Conservation (phyloP, 1,140 invertebrate genomes). For the Tribolium madens region DNA sequence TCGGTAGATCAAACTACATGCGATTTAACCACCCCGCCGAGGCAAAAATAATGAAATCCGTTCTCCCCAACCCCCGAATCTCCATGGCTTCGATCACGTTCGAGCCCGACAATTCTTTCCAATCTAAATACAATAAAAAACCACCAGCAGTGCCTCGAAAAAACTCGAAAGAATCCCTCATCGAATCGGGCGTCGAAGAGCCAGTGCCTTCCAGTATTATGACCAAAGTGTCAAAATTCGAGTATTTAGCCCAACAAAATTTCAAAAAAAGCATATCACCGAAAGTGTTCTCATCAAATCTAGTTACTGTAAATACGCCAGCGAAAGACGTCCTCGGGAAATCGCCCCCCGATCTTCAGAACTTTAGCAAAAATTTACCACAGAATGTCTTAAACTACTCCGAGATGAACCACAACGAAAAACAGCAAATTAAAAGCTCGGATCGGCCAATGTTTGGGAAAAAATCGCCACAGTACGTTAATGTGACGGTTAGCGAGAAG, state of each 20-base stretch:
- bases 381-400: slow-evolving; percentile 64
- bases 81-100: slow-evolving; percentile 81
- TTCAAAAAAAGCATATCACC: slow-evolving; percentile 73
- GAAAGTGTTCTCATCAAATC: slow-evolving; percentile 81
- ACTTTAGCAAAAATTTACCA: slow-evolving; percentile 63
- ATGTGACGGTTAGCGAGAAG: slow-evolving; percentile 62
- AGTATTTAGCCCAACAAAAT: slow-evolving; percentile 69
- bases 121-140: slow-evolving; percentile 65
- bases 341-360: slow-evolving; percentile 68
- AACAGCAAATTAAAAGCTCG: slow-evolving; percentile 61
- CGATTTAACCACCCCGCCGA: slow-evolving; percentile 92
- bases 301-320: slow-evolving; percentile 82
- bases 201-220: slow-evolving; percentile 67
- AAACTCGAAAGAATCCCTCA: slow-evolving; percentile 65
- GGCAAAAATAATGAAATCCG: slow-evolving; percentile 85
- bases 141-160: slow-evolving; percentile 68
- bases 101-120: slow-evolving; percentile 62
- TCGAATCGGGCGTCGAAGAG: slow-evolving; percentile 69
- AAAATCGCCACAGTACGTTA: slow-evolving; percentile 63
- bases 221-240: slow-evolving; percentile 73
- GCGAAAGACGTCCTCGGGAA: slow-evolving; percentile 81
- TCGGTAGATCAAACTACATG: slow-evolving; percentile 88
- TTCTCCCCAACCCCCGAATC: slow-evolving; percentile 79
- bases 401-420: slow-evolving; percentile 60
- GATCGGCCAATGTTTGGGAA: slow-evolving; percentile 59